Percentiles rank a stretch among this genome's conserved stretches.
Conservation (phyloP, 2,888 invertebrate genomes). For the Pseudeuparius sepicola region DNA sequence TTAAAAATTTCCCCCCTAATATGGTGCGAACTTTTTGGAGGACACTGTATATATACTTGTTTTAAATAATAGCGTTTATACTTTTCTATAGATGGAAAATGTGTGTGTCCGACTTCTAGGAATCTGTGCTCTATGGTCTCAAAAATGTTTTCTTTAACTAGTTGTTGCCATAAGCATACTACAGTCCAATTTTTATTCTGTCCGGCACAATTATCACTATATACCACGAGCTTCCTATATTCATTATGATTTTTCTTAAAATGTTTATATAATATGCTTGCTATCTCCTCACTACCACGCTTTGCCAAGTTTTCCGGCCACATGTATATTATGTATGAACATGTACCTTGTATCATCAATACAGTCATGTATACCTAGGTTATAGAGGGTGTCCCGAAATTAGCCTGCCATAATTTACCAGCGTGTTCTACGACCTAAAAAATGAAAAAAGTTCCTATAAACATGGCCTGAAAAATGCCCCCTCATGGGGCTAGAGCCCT, state of each 20-base stretch:
- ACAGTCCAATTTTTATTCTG: conserved; percentile 21
- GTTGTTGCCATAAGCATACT: conserved; percentile 17
- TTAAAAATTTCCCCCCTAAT: no score
- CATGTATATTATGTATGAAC: no score
- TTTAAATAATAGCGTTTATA: conserved; percentile 12
- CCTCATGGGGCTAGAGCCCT: no score
- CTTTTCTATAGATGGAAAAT: conserved; percentile 17
- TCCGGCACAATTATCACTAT: conserved; percentile 19
- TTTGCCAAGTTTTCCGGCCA: conserved; percentile 20
- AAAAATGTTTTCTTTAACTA: conserved; percentile 15
- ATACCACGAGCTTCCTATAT: conserved; percentile 15
- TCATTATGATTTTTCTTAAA: conserved; percentile 12
- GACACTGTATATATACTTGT: no score
- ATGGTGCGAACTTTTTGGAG: no score
- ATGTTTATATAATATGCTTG: conserved; percentile 17
- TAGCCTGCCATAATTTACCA: no score
- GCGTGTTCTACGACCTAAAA: no score
- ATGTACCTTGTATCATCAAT: conserved; percentile 15
- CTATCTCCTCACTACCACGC: conserved; percentile 20
- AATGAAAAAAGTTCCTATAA: no score
- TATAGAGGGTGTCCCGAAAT: no score
- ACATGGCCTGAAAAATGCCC: no score
- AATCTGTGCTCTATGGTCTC: conserved; percentile 18
- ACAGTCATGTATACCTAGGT: conserved; percentile 22
- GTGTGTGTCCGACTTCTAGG: conserved; percentile 18